Conservation (phyloP, 2,797 vertebrate species). For the Steatocranus sp. region DNA sequence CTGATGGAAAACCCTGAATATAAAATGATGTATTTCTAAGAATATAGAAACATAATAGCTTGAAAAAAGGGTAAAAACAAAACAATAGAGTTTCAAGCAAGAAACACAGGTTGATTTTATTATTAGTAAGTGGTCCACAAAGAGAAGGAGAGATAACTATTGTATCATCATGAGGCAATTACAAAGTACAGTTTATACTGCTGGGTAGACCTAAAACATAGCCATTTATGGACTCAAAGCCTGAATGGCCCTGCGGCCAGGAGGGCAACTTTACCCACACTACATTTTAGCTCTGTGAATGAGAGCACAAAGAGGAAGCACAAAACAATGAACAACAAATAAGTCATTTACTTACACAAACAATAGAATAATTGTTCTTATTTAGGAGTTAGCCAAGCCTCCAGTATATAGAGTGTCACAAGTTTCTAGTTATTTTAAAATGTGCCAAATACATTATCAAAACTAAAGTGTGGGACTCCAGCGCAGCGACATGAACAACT, state of each 20-base stretch:
- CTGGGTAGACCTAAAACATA: not conserved
- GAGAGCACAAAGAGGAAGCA: not conserved
- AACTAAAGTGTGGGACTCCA: not conserved
- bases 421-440: not conserved
- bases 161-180: not conserved
- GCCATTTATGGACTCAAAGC: not conserved
- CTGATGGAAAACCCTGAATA: not conserved
- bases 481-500: not conserved
- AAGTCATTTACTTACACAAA: not conserved
- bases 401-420: not conserved
- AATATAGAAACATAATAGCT: not conserved
- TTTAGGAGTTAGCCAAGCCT: not conserved
- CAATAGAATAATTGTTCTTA: not conserved
- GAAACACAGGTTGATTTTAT: not conserved
- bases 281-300: not conserved
- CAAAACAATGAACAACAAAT: not conserved
- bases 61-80: not conserved
- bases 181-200: constrained; percentile 22
- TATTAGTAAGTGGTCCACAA: not conserved
- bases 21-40: not conserved
- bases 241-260: not conserved
- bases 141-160: not conserved
- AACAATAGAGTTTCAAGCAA: not conserved
- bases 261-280: not conserved
- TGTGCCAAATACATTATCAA: not conserved